Evolutionary conservation across 2,113 vertebrate species (phyloP).

Genomic region (Cryptomyrus ogoouensis): DNA sequence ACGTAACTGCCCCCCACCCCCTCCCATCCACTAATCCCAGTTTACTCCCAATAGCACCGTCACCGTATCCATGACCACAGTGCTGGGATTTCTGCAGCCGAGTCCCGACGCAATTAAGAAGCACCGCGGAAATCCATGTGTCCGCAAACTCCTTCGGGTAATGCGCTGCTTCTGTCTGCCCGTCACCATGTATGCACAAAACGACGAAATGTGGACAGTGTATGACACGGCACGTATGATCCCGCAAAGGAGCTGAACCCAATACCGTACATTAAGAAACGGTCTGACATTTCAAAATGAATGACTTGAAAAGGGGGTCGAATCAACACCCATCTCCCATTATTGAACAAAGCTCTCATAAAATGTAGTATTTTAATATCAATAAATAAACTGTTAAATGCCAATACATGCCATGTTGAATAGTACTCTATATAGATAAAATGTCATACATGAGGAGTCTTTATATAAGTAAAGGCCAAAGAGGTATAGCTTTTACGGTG

Average conservation of each 20-base stretch:
- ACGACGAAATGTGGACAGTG: background rate
- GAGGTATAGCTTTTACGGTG: background rate
- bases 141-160: background rate
- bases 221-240: background rate
- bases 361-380: background rate
- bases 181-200: background rate
- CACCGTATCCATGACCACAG: background rate
- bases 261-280: background rate
- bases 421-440: conserved; percentile 3
- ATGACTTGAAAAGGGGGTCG: background rate
- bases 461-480: background rate
- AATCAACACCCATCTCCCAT: background rate
- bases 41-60: background rate
- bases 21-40: background rate
- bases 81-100: background rate
- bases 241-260: background rate
- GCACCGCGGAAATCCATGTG: background rate
- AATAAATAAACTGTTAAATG: conserved; percentile 1
- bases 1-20: background rate
- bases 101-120: background rate
- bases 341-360: background rate
- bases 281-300: background rate
- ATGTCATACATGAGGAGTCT: conserved; percentile 5
- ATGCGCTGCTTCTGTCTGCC: background rate
- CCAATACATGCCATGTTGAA: background rate